Conservation (phyloP, 2,113 vertebrate genomes). For the Cottus gobio region DNA sequence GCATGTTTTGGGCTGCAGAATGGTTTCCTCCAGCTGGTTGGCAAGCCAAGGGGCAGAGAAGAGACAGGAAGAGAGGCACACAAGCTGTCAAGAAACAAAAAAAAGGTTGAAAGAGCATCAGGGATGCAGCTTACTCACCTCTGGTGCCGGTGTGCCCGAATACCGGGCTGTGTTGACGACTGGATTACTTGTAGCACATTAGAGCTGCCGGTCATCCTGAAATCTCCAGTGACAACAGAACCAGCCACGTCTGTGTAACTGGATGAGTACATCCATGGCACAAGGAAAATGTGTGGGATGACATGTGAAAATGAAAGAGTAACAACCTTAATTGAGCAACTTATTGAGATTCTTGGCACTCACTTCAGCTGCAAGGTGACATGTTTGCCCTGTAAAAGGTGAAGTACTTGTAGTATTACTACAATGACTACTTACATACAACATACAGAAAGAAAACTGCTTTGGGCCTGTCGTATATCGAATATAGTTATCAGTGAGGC, state of each 20-base stretch:
- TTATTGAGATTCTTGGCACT: not conserved
- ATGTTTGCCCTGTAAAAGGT: not conserved
- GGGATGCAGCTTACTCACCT: not conserved
- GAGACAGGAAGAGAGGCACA: not conserved
- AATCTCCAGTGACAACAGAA: not conserved
- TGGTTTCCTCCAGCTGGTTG: not conserved
- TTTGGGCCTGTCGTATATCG: not conserved
- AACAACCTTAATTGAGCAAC: not conserved
- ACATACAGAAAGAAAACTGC: not conserved
- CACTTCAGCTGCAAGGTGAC: not conserved
- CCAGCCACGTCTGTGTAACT: not conserved
- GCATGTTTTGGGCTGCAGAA: not conserved
- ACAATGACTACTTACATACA: not conserved
- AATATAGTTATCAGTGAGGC: not conserved
- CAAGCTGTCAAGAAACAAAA: constrained; percentile 1
- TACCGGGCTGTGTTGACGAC: not conserved
- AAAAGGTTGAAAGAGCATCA: not conserved
- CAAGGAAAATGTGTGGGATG: not conserved
- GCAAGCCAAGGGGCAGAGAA: constrained; percentile 13
- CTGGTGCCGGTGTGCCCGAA: not conserved
- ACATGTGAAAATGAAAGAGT: not conserved
- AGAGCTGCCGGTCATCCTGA: constrained; percentile 3
- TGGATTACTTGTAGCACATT: not conserved
- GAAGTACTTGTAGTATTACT: not conserved
- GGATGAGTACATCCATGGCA: not conserved